These are phyloP conservation scores for Parauchenoglanis punctatus DNA, from an alignment of 2,797 vertebrate species.

Conservation along the genomic window DNA sequence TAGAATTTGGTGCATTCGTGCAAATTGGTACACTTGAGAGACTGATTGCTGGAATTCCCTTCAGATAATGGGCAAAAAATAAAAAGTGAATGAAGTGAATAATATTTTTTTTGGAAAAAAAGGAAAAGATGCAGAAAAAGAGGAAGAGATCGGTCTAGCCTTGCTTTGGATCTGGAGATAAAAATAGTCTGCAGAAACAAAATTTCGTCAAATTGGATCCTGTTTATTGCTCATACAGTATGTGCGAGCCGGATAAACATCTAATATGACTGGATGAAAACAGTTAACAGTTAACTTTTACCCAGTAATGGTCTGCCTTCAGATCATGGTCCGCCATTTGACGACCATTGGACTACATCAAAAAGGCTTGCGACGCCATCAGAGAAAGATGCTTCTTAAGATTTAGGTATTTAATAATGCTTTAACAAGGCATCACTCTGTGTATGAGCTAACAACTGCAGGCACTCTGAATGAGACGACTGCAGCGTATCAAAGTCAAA, in stretches of 20 bases:
- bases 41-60: slow-evolving; percentile 1
- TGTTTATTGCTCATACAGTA: neutral
- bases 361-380: neutral
- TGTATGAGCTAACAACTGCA: too few relatives aligned
- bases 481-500: too few relatives aligned
- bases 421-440: too few relatives aligned
- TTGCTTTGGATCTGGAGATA: neutral
- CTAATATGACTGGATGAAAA: neutral
- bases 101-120: neutral
- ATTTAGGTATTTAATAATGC: too few relatives aligned
- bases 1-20: neutral
- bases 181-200: neutral
- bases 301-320: too few relatives aligned
- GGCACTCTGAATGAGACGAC: too few relatives aligned
- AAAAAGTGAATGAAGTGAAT: neutral
- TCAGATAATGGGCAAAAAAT: neutral
- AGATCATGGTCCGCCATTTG: too few relatives aligned
- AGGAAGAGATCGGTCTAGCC: neutral
- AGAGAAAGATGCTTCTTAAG: too few relatives aligned
- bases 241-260: neutral
- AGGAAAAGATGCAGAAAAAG: neutral
- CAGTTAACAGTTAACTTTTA: neutral
- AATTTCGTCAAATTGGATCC: neutral
- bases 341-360: too few relatives aligned
- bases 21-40: neutral